phyloP scores from a whole-genome alignment of 2,797 vertebrate genomes.

The Mus minutoides region DNA sequence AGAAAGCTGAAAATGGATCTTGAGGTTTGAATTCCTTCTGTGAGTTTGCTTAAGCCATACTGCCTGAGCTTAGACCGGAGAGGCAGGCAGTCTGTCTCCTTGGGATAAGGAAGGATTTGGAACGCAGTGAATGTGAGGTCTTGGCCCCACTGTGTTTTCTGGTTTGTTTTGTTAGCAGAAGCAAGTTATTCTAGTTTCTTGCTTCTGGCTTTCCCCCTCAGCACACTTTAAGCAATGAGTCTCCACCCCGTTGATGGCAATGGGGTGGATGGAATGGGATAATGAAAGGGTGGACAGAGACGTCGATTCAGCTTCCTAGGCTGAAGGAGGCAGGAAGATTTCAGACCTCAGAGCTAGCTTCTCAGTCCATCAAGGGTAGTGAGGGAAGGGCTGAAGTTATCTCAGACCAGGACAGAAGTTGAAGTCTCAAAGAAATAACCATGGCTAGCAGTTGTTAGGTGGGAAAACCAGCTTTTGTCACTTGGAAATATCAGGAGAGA shows the following conservation, averaged over 20 bases:
- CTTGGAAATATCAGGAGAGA: not conserved
- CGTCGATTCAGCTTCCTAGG: conserved; percentile 77
- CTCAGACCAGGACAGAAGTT: not conserved
- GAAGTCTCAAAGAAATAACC: not conserved
- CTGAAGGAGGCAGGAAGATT: conserved; percentile 57
- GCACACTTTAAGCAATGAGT: conserved; percentile 64
- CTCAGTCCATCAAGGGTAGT: not conserved
- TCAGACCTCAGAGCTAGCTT: conserved; percentile 57
- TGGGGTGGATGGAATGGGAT: conserved; percentile 68
- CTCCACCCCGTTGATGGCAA: conserved; percentile 72
- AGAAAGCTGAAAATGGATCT: conserved; percentile 78
- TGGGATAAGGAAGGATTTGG: conserved; percentile 82
- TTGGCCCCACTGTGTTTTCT: conserved; percentile 79
- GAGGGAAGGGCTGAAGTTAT: not conserved
- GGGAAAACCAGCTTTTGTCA: not conserved
- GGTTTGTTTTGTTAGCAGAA: conserved; percentile 82
- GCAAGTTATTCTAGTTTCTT: conserved; percentile 82
- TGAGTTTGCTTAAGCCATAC: conserved; percentile 79
- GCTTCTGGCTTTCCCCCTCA: conserved; percentile 76
- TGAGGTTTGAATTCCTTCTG: conserved; percentile 76
- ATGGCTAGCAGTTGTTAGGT: not conserved
- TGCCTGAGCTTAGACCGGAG: conserved; percentile 75
- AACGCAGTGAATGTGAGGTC: conserved; percentile 78
- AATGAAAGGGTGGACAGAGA: conserved; percentile 76
- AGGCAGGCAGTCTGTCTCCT: conserved; percentile 81